Percentiles rank a stretch among this genome's conserved stretches.
phyloP scores from a whole-genome alignment of 1,140 invertebrate species.

The Venustaconcha ellipsiformis region DNA sequence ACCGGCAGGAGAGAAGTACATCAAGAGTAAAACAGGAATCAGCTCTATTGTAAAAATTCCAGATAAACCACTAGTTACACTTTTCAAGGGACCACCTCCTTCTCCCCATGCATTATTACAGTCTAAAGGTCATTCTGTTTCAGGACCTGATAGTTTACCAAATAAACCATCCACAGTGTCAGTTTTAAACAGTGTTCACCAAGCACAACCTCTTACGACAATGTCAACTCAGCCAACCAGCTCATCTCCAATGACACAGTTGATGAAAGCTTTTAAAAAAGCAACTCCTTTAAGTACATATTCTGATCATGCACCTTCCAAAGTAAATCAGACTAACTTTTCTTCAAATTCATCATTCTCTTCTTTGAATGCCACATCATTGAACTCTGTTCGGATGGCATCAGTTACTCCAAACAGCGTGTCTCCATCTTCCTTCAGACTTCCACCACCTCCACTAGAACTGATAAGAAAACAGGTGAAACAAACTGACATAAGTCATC shows the following conservation, averaged over 20 bases:
- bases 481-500: background rate
- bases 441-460: background rate
- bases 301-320: too few species aligned
- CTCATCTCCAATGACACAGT: background rate
- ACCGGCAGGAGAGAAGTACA: constrained; percentile 4
- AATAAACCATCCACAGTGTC: background rate
- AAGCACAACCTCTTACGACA: background rate
- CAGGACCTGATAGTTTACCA: too few species aligned
- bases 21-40: background rate
- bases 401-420: too few species aligned
- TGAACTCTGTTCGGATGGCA: too few species aligned
- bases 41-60: background rate
- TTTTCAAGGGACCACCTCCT: constrained; percentile 28
- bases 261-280: background rate
- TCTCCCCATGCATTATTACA: constrained; percentile 15
- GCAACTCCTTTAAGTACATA: background rate
- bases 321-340: too few species aligned
- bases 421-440: too few species aligned
- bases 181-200: background rate
- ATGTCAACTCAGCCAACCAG: background rate
- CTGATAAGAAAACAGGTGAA: background rate
- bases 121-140: background rate
- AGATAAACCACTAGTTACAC: background rate
- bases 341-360: too few species aligned
- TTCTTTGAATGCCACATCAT: too few species aligned